Evolutionary conservation across 2,797 vertebrate genomes (phyloP), one percentile per base, ranked within the genome.

Genomic region (Sebastes vulpes): DNA sequence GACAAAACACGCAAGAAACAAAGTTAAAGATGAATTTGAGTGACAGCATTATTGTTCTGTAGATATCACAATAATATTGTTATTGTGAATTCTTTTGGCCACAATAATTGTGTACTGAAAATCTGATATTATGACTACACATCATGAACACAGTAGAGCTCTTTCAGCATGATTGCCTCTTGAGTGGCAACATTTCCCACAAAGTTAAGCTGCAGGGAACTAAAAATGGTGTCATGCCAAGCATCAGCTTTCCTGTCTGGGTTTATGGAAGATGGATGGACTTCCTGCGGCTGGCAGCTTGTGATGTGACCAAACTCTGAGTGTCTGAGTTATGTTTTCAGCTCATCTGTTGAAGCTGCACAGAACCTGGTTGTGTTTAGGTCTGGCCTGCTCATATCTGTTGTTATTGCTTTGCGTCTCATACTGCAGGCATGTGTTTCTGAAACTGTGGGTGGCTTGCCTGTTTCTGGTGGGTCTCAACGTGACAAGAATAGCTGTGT

Each of bases 401-500:
- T 60, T 85, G 72, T 83, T 90, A 83, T 76, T 89, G 70, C 87
- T 83, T 46, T 29, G 31, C 35, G 75, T 79, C 85, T 86, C 78
- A 78, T 54, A 58, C 32, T 72, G 20, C 56, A 71, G 71, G 54
- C 75, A 65, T 86, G 84, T 64, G 63, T 90, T 84, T 85, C 69
- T 78, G 48, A 77, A 81, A 64, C 77, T 52, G 89, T 88, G 88
- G 89, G 92, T 89, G 87, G 84, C 74, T 90, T 88, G 69, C 3
- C 8, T 59, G 75, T 75, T 83, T 90, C 90, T 92, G 88, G 21
- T 70, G 3, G 35, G 32, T 82, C 81, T 94, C 88, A 86, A 52
- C 82, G 54, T 91, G 91, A 89, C 86, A 81, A 73, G 88, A 91
- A 86, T 86, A 82, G 69, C 72, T 69, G 35, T 85, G 81, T 85